These are phyloP conservation scores for Holocentrus rufus DNA, from an alignment of 2,797 vertebrate species.

Conservation along the genomic window DNA sequence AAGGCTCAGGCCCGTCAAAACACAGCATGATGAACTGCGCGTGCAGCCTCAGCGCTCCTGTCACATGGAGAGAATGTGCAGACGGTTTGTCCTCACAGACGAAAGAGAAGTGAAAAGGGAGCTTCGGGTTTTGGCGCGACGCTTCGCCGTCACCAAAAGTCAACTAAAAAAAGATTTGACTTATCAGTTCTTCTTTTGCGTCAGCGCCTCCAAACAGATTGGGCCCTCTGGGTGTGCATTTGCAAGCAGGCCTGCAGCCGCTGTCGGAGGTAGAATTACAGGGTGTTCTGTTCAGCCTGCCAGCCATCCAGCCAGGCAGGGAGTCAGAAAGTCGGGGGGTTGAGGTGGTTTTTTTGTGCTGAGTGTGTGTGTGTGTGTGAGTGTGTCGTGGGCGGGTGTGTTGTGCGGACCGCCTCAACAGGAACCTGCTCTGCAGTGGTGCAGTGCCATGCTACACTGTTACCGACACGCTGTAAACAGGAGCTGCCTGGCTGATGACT, in stretches of 20 bases:
- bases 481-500: conserved; percentile 34
- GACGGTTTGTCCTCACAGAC: neutral
- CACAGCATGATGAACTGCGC: neutral
- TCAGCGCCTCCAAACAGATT: neutral
- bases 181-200: conserved; percentile 18
- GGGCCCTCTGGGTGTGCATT: conserved; percentile 17
- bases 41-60: neutral
- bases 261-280: conserved; percentile 58
- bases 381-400: conserved; percentile 18
- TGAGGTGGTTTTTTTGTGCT: conserved; percentile 23
- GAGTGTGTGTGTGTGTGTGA: conserved; percentile 5
- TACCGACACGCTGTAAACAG: conserved; percentile 59
- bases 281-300: conserved; percentile 25
- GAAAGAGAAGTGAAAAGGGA: conserved; percentile 23
- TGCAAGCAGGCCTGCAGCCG: conserved; percentile 9
- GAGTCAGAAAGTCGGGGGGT: conserved; percentile 23
- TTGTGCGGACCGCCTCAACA: neutral
- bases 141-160: conserved; percentile 1
- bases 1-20: neutral
- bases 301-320: neutral
- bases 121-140: neutral
- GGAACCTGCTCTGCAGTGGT: conserved; percentile 56
- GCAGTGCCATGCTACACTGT: conserved; percentile 51
- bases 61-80: conserved; percentile 18
- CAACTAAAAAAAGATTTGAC: conserved; percentile 26